Evolutionary conservation across 2,888 invertebrate species (phyloP).

Genomic region (Pyrrhosoma nymphula): DNA sequence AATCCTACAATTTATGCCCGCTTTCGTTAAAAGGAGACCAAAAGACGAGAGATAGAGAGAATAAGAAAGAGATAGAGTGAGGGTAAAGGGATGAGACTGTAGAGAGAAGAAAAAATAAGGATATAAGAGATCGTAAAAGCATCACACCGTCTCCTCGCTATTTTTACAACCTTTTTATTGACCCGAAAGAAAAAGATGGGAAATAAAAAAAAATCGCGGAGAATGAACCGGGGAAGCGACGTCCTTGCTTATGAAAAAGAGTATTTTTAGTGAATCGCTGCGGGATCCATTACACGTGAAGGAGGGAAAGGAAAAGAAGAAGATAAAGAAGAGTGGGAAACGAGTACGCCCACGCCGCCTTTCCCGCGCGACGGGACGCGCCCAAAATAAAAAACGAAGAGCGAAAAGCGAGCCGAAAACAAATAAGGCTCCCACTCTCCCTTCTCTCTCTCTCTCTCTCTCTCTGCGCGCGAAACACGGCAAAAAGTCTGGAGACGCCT

Average conservation of each 20-base stretch:
- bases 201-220: not conserved
- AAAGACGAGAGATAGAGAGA: not conserved
- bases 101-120: not conserved
- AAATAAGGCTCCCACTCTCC: not conserved
- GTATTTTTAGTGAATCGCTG: conserved; percentile 24
- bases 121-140: not conserved
- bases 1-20: not conserved
- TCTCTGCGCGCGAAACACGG: not conserved
- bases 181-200: not conserved
- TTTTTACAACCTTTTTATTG: conserved; percentile 36
- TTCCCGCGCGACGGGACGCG: not conserved
- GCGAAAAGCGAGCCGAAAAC: not conserved
- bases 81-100: not conserved
- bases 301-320: not conserved
- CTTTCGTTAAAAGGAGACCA: not conserved
- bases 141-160: conserved; percentile 24
- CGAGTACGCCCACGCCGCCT: not conserved
- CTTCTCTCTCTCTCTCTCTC: not conserved
- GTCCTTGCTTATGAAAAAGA: conserved; percentile 9
- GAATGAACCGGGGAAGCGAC: not conserved
- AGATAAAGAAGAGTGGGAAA: not conserved
- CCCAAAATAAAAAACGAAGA: not conserved
- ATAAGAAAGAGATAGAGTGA: too few species aligned
- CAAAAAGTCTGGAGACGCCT: not conserved
- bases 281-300: not conserved